Evolutionary conservation across 2,797 vertebrate genomes (phyloP), one percentile per base, ranked within the genome.

Genomic region (Sebastes vulpes): DNA sequence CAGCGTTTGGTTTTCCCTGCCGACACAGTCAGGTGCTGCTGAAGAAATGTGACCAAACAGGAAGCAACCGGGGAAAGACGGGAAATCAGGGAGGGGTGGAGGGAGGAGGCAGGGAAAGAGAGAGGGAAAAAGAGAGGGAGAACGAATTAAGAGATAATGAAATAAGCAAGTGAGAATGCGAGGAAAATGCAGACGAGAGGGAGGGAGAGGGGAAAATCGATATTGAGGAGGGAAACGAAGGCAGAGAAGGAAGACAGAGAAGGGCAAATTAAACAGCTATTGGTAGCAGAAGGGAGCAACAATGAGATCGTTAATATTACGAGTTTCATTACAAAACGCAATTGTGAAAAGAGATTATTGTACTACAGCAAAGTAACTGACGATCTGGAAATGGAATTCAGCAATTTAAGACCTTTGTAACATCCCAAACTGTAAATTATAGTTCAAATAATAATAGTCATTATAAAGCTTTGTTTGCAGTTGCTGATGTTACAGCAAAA

Each of bases 41-140:
- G 84, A 80, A 95, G 92, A 94, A 93, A 93, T 90, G 92, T 83
- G 85, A 90, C 90, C 75, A 92, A 94, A 93, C 94, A 88, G 94
- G 95, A 96, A 96, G 93, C 74, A 53, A 61, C 10, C 20, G 4
- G 1, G 57, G 64, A 83, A 53, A 32, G 54, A 66, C 4, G 28
- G 71, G 80, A 81, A 54, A 65, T 65, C 52, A 14, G 54, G 50
- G 64, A 53, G 60, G 50, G 69, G 74, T 29, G 35, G 50, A 35
- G 53, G 29, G 29, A 56, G 42, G 61, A 38, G 25, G 79, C 46
- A 3, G 31, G 0, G 66, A 69, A 31, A 28, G 35, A 60, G 52
- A 12, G 29, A 53, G 20, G 21, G 32, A 28, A 11, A 46, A 61
- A 29, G 20, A 23, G 21, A 42, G 28, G 29, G 10, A 28, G 31